Evolutionary conservation across 2,797 vertebrate species (phyloP), one percentile per base, ranked within the genome.

Genomic region (Lagorchestes hirsutus): DNA sequence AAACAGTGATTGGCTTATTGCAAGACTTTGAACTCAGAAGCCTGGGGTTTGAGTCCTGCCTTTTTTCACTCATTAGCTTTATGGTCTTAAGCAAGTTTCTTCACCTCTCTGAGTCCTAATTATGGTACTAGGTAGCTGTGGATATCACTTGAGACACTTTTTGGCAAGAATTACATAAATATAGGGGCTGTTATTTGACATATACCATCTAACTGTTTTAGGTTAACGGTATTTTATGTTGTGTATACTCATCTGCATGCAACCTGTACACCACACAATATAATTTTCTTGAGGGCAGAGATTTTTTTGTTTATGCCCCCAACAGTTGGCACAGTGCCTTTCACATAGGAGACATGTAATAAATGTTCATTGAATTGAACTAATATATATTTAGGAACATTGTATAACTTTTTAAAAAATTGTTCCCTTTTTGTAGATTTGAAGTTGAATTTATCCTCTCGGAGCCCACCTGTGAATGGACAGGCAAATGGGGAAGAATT

Each of bases 391-490:
- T 46, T 46, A 82, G n/a, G 67, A 74, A 40, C 16, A 74, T 9
- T 74, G 2, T 87, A 27, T 27, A 87, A 87, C 9, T 27, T 82
- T 82, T 82, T 40, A 6, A 24, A 4, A 74, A 62, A 46, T 46
- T 50, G 74, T 50, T n/a, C 10, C 40, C 98, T 55, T 92, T 96
- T 97, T 92, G 91, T 98, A 99, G 99, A 98, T 99, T 99, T 98
- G 98, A 99, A 96, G 98, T 99, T 98, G 99, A 99, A 0, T 99
- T 99, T 74, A 95, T 99, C 94, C 99, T 99, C 93, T 99, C 99
- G 0, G 98, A 99, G 97, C 99, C 99, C 16, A 58, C 96, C 46
- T 98, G 98, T 27, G 98, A 98, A 95, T 99, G 99, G 99, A 95
- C 93, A 0, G 99, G 99, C 93, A 98, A 98, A 97, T 98, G 90